A percentile compares a stretch with the other conserved stretches of the same genome.
Evolutionary conservation across 1,140 invertebrate genomes (phyloP).

Genomic region (Nilaparvata lugens): DNA sequence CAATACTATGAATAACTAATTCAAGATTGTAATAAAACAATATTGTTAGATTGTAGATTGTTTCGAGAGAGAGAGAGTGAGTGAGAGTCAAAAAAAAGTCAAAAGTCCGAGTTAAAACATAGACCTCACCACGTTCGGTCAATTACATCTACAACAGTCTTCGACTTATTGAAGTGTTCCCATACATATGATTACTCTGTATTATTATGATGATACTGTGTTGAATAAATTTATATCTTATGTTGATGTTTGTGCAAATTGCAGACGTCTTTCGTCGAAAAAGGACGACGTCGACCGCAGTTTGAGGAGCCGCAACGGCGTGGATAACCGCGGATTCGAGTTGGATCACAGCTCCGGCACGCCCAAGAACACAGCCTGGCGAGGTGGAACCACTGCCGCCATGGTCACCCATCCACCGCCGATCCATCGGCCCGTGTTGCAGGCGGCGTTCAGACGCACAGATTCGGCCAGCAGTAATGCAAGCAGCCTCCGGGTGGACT

Average conservation of each 20-base stretch:
- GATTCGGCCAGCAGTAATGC: slow-evolving; percentile 27
- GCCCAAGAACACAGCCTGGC: slow-evolving; percentile 30
- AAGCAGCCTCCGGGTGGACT: slow-evolving; percentile 38
- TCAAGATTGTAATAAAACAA: too few species aligned
- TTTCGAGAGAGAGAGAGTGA: too few species aligned
- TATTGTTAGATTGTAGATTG: too few species aligned
- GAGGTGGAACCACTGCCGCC: slow-evolving; percentile 32
- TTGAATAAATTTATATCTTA: background rate
- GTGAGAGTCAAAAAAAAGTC: too few species aligned
- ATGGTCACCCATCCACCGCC: slow-evolving; percentile 47
- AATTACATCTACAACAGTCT: too few species aligned
- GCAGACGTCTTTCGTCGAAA: slow-evolving; percentile 50
- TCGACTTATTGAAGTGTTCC: too few species aligned
- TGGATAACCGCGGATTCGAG: slow-evolving; percentile 48
- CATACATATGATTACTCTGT: background rate
- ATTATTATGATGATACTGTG: background rate
- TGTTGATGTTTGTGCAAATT: background rate
- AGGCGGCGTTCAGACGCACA: slow-evolving; percentile 25
- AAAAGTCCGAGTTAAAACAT: too few species aligned
- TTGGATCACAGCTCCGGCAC: too few species aligned
- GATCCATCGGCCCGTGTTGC: slow-evolving; percentile 31
- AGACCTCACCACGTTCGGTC: too few species aligned
- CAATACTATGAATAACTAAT: too few species aligned
- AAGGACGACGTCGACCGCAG: slow-evolving; percentile 38
- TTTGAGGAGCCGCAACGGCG: slow-evolving; percentile 36